Evolutionary conservation across 2,888 invertebrate species (phyloP), one percentile per base, ranked within the genome.

Genomic region (Sussaba pulchella): DNA sequence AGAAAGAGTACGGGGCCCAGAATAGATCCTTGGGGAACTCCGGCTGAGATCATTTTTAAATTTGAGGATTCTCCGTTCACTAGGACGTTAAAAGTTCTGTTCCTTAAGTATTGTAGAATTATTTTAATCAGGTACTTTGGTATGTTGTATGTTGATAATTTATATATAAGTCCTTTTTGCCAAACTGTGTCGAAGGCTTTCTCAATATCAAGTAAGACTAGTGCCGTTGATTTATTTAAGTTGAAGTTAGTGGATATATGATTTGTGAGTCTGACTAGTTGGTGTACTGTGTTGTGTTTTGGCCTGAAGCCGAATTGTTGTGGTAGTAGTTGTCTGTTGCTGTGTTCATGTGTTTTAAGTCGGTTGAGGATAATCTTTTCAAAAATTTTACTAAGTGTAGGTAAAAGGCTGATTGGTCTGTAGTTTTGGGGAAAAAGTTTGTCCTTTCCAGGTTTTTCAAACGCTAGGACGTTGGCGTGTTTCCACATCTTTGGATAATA

Each of bases 291-390:
- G 26, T 73, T 83, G 36, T 84, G 86, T 1, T 78, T 72, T 3
- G 52, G 64, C 12, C 87, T 31, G 66, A 89, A 88, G 6, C 87
- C 87, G 63, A 78, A 84, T 70, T 86, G 83, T 74, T 87, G 76
- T 10, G 80, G 43, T 45, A 74, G 54, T 6, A 80, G 61, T 77
- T 78, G 41, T 1, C 61, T 24, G 66, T 84, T 75, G 82, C 61
- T 17, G 2, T 54, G 52, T n/a, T 82, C 67, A 14, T 67, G 52
- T 0, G 14, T 3, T 52, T 82, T 75, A 9, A 88, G 45, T 59
- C 83, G 59, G 6, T 78, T 76, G 1, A 82, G 36, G 10, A 86
- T 67, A 1, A 85, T 63, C 14, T 75, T 81, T 78, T 87, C 87
- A 0, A 85, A 64, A 0, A 85, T n/a, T 74, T 87, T 87, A 61